A percentile compares a stretch with the other conserved stretches of the same genome.
Evolutionary conservation across 2,113 vertebrate genomes (phyloP).

Genomic region (Rostratula benghalensis): DNA sequence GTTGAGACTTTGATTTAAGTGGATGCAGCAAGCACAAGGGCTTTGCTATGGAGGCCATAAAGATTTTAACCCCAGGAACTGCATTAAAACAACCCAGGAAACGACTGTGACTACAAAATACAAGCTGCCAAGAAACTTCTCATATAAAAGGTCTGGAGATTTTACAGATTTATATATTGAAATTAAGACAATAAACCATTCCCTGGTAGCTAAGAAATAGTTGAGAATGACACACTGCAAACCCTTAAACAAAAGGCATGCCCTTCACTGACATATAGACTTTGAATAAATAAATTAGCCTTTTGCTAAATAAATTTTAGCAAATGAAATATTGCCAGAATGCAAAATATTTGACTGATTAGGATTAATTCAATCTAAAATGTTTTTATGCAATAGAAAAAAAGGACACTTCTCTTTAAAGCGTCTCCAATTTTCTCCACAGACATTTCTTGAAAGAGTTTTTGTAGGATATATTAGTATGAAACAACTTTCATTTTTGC

Average conservation of each 20-base stretch:
- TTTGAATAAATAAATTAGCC: neutral
- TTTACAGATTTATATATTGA: neutral
- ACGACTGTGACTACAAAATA: neutral
- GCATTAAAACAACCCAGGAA: neutral
- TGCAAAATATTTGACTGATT: neutral
- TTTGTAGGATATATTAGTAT: neutral
- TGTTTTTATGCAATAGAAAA: neutral
- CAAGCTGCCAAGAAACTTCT: neutral
- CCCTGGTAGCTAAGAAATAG: neutral
- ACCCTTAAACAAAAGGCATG: neutral
- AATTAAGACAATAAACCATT: neutral
- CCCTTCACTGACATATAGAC: neutral
- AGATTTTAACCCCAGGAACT: neutral
- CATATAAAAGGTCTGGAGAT: neutral
- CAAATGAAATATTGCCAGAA: neutral
- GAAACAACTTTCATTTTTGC: neutral
- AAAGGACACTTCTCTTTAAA: neutral
- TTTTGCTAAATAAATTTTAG: neutral
- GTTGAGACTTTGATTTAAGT: no score
- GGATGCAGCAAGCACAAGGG: no score
- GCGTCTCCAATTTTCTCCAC: neutral
- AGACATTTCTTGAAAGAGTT: neutral
- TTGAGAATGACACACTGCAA: neutral
- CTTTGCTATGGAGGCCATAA: neutral
- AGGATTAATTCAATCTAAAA: neutral